Conservation (phyloP, 1,140 invertebrate genomes). For the Acyrthosiphon pisum region DNA sequence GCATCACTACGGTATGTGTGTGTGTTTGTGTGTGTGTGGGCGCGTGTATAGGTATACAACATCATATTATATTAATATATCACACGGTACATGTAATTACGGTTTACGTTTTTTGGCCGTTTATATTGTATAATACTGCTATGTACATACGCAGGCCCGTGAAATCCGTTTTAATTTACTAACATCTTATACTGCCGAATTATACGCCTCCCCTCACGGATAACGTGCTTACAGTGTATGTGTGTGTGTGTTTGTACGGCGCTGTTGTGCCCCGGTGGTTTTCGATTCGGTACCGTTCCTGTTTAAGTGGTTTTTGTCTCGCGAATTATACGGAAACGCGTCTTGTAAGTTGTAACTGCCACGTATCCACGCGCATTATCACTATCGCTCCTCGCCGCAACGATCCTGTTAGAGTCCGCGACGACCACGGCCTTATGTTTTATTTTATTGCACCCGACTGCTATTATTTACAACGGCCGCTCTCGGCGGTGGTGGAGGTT, state of each 20-base stretch:
- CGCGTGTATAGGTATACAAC: background rate
- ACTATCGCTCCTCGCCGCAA: background rate
- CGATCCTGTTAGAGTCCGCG: background rate
- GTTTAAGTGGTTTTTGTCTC: background rate
- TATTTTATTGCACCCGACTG: background rate
- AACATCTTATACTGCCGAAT: background rate
- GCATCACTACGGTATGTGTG: too few relatives aligned
- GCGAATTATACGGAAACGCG: background rate
- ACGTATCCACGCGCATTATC: background rate
- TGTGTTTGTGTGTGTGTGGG: background rate
- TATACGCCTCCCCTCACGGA: background rate
- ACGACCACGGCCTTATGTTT: background rate
- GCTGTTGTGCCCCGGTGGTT: background rate
- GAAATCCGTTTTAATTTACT: constrained; percentile 8
- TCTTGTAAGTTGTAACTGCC: background rate
- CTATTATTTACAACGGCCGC: too few relatives aligned
- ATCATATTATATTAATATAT: background rate
- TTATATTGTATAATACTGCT: background rate
- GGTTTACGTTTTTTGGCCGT: background rate
- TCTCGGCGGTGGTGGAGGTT: too few relatives aligned
- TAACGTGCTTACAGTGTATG: background rate
- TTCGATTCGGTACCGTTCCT: too few relatives aligned
- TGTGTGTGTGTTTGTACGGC: too few relatives aligned
- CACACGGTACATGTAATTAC: background rate
- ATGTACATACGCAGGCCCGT: too few relatives aligned